Base-by-base conservation (phyloP, 2,888 invertebrate genomes). In the Acrobeloides nanus region DNA sequence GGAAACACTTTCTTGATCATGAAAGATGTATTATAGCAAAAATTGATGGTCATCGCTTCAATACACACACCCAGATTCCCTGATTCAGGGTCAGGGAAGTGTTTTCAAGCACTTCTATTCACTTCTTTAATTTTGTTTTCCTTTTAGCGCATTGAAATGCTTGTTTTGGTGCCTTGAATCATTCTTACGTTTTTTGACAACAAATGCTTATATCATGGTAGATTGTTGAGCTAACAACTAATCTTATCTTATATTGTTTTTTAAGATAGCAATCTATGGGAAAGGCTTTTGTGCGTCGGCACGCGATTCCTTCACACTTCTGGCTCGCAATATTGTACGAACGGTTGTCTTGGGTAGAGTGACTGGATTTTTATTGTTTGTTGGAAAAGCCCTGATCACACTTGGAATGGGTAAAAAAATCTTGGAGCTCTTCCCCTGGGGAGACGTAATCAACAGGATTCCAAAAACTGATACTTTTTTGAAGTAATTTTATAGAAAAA, bases 121-220 rank as follows among this genome's bases (percentile, higher is more conserved):
- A n/a, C n/a, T n/a, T n/a, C n/a, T n/a, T n/a, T n/a, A 20, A 37
- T 1, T n/a, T 6, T 23, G 23, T 12, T 38, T 35, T 18, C 23
- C 43, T 59, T 67, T 59, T 20, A 72, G 72, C 29, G 80, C 81
- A 54, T 81, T 83, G 55, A 80, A 81, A 51, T 84, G 84, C 63
- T 86, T 84, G 77, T 88, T 87, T 74, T 87, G 85, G 83, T 83
- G 86, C 66, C 76, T 90, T 66, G 89, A 92, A 73, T 84, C 82
- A 44, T 87, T 90, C 76, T 79, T 92, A 48, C 83, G 83, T 72
- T 90, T 88, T 73, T 76, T 84, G 59, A 87, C 85, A 64, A 82
- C 83, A 61, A 90, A 90, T 69, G 90, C 90, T 0, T 90, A 89
- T 74, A 89, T 90, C n/a, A n/a, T n/a, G n/a, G n/a, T n/a, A n/a